Evolutionary conservation across 1,140 invertebrate genomes (phyloP), one percentile per base, ranked within the genome.

Genomic region (Vanessa atalanta): DNA sequence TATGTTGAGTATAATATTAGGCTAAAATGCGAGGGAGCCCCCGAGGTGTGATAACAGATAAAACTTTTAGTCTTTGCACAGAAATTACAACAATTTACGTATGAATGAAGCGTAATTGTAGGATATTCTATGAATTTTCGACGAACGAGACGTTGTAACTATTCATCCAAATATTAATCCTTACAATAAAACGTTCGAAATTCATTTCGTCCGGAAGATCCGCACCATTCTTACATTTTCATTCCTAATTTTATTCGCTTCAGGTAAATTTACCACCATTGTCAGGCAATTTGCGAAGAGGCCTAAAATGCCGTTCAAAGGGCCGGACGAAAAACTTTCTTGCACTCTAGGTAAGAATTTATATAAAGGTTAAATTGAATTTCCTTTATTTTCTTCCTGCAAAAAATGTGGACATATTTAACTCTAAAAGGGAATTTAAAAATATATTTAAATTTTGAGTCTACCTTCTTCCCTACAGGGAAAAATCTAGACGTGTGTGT

Each of bases 191-290:
- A 50, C 23, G 65, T n/a, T 51, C 51, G 51, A 51, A 50, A 66
- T 51, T 50, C 15, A 66, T 51, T 66, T 53, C 48, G 48, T 53
- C 48, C 26, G 23, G 47, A 53, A 51, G 48, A 51, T 48, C 48
- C 26, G 20, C 47, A 11, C 47, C 65, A 20, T 55, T 67, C 47
- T 55, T 67, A 55, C 50, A n/a, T 67, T 55, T 67, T 53, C 51
- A 43, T 43, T 53, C 31, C 50, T 31, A 67, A 55, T 67, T 67
- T 55, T 67, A 67, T 67, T 55, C 48, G 3, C 26, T 67, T 67
- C 31, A 67, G 51, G 65, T 67, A 67, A 67, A 67, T 67, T 67
- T 55, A 23, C 50, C 20, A 67, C 65, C 65, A 67, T 67, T 67
- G 65, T 66, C 48, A 66, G 65, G 23, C 51, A 53, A 55, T 67